Percentiles rank a stretch among this genome's conserved stretches.
Evolutionary conservation across 2,888 invertebrate genomes (phyloP).

Genomic region (Anagyrus pseudococci): DNA sequence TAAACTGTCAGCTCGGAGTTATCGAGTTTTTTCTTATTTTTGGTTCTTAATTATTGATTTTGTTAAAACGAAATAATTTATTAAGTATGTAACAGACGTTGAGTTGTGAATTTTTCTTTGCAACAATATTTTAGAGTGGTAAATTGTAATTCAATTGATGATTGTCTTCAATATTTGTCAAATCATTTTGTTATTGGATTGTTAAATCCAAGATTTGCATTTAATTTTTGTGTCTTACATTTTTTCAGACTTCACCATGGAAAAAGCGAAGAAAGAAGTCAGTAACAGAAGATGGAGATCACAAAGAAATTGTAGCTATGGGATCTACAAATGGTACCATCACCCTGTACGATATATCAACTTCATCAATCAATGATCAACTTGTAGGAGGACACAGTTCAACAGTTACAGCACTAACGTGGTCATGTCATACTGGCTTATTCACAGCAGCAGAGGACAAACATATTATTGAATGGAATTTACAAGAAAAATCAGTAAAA

Average conservation of each 20-base stretch:
- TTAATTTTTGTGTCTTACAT: slow-evolving; percentile 1
- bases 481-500: slow-evolving; percentile 59
- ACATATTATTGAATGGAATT: slow-evolving; percentile 65
- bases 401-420: slow-evolving; percentile 65
- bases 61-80: too few relatives aligned
- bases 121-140: too few relatives aligned
- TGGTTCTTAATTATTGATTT: background rate
- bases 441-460: slow-evolving; percentile 69
- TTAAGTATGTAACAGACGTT: too few relatives aligned
- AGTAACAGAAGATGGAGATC: slow-evolving; percentile 53
- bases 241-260: slow-evolving; percentile 61
- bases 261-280: slow-evolving; percentile 63
- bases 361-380: slow-evolving; percentile 57
- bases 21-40: background rate
- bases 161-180: too few relatives aligned
- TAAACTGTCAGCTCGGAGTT: slow-evolving; percentile 2
- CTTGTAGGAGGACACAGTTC: slow-evolving; percentile 63
- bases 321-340: slow-evolving; percentile 78
- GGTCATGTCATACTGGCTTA: slow-evolving; percentile 63
- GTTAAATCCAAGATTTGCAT: too few relatives aligned
- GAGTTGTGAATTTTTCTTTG: background rate
- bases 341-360: slow-evolving; percentile 70
- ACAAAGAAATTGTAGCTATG: slow-evolving; percentile 69
- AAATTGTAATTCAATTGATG: too few relatives aligned
- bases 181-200: too few relatives aligned